A percentile compares a stretch with the other conserved stretches of the same genome.
These are phyloP conservation scores for Nothoprocta perdicaria DNA, from an alignment of 2,113 vertebrate genomes.

Conservation along the genomic window DNA sequence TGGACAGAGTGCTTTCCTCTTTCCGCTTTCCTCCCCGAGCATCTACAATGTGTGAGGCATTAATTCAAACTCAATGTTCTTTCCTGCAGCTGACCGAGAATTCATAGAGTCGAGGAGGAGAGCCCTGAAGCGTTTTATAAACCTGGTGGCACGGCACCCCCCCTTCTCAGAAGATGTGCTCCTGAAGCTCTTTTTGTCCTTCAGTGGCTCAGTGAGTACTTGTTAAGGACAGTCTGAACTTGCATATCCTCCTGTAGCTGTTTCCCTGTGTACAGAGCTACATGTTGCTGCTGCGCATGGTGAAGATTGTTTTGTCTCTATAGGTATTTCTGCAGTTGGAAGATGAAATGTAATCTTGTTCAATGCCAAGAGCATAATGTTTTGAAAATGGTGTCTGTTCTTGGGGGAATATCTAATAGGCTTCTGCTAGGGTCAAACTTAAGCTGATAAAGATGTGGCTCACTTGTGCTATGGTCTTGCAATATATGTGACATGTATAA, in stretches of 20 bases:
- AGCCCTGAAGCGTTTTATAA: constrained; percentile 90
- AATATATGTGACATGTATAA: background rate
- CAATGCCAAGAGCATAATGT: background rate
- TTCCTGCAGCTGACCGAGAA: constrained; percentile 85
- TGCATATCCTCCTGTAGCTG: background rate
- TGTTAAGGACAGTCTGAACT: background rate
- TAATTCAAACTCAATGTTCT: constrained; percentile 4
- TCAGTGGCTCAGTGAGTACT: constrained; percentile 89
- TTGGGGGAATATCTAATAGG: background rate
- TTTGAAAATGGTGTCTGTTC: constrained; percentile 29
- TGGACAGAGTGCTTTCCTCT: background rate
- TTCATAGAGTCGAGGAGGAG: constrained; percentile 94
- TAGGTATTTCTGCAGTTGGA: background rate
- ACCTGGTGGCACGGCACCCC: constrained; percentile 93
- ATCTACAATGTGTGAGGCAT: background rate
- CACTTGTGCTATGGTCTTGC: background rate
- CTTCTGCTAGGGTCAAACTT: background rate
- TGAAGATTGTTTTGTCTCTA: background rate
- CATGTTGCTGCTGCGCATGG: background rate
- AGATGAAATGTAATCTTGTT: background rate
- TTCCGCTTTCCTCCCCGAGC: background rate
- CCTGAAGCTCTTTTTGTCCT: constrained; percentile 92
- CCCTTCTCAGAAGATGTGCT: constrained; percentile 91
- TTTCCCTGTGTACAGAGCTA: background rate
- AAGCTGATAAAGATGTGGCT: background rate